phyloP scores from a whole-genome alignment of 1,140 invertebrate species.

The Bombus vancouverensis region DNA sequence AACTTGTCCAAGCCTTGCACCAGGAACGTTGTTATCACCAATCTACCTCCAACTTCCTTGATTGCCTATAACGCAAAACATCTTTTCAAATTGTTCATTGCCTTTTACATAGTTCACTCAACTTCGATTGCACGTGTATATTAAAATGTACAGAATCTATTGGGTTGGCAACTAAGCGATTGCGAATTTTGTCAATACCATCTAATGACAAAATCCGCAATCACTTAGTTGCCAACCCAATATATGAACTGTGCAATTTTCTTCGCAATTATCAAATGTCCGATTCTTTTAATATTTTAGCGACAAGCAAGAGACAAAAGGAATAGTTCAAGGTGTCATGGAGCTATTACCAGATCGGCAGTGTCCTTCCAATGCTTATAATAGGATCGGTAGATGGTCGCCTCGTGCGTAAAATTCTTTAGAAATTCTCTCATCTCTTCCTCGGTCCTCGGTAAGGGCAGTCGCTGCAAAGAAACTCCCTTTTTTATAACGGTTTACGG shows the following conservation, averaged over 20 bases:
- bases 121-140: too few species aligned
- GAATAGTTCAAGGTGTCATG: neutral
- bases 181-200: too few species aligned
- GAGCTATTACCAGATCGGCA: constrained; percentile 58
- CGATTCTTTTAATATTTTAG: too few species aligned
- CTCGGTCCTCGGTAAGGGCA: constrained; percentile 46
- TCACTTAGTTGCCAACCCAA: too few species aligned
- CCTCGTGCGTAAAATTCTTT: constrained; percentile 54
- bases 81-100: too few species aligned
- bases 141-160: too few species aligned
- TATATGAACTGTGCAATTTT: too few species aligned
- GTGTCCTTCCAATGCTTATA: constrained; percentile 68
- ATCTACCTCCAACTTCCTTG: constrained; percentile 56
- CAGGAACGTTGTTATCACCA: constrained; percentile 50
- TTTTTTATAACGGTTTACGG: neutral
- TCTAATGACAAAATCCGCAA: too few species aligned
- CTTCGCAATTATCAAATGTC: too few species aligned
- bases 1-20: constrained; percentile 20
- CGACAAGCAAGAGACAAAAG: neutral
- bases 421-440: constrained; percentile 52
- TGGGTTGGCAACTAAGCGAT: too few species aligned
- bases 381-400: constrained; percentile 64
- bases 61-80: constrained; percentile 36
- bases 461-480: constrained; percentile 22
- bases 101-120: too few species aligned